A percentile compares a stretch with the other conserved stretches of the same genome.
These are phyloP conservation scores for Romanomermis culicivorax DNA, from an alignment of 2,888 invertebrate genomes.

Conservation along the genomic window DNA sequence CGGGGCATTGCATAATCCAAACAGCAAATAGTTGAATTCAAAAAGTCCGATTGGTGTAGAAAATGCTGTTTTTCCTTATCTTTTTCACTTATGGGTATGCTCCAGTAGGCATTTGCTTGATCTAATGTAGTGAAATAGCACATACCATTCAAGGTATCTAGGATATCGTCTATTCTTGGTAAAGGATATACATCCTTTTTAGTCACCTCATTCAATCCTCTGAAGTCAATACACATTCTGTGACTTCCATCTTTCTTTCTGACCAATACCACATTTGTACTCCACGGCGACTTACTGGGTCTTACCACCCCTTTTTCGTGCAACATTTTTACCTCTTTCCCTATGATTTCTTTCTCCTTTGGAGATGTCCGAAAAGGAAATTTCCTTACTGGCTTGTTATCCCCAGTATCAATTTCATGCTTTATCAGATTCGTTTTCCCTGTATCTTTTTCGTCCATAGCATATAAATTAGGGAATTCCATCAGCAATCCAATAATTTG, in stretches of 20 bases:
- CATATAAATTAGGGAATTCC: background rate
- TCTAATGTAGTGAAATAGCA: constrained; percentile 12
- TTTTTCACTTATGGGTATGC: constrained; percentile 11
- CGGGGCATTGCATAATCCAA: constrained; percentile 17
- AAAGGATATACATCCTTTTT: constrained; percentile 13
- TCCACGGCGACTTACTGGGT: constrained; percentile 23
- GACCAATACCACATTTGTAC: constrained; percentile 24
- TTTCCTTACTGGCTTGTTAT: background rate
- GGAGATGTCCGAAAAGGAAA: background rate
- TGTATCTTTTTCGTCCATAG: background rate
- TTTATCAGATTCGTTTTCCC: background rate
- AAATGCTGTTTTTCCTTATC: constrained; percentile 17
- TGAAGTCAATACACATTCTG: constrained; percentile 16
- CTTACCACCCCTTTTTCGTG: constrained; percentile 9
- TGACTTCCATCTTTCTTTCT: constrained; percentile 20
- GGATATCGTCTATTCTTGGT: constrained; percentile 12
- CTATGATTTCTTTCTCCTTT: background rate
- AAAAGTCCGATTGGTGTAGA: constrained; percentile 13
- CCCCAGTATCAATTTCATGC: background rate
- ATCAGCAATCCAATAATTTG: background rate
- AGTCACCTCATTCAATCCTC: constrained; percentile 14
- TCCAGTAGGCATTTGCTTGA: constrained; percentile 13
- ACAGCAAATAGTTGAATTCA: constrained; percentile 18
- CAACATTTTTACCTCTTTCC: background rate
- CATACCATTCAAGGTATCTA: constrained; percentile 9